These are phyloP conservation scores for Etheostoma spectabile DNA, from an alignment of 2,113 vertebrate genomes.

Conservation along the genomic window DNA sequence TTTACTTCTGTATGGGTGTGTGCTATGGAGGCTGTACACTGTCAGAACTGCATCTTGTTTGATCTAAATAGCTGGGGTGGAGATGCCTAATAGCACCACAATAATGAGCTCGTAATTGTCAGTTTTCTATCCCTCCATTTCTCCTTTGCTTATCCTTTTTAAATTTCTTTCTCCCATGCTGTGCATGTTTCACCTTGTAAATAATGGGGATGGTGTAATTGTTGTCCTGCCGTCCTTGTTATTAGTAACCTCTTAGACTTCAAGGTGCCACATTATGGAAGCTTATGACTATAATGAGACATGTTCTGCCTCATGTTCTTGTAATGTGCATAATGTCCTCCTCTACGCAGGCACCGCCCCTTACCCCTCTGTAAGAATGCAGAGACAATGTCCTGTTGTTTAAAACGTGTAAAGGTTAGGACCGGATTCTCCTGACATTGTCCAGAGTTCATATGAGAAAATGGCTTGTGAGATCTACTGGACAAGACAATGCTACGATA, in stretches of 20 bases:
- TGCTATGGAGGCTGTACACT: constrained; percentile 12
- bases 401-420: too few relatives aligned
- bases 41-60: constrained; percentile 39
- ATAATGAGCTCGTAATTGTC: constrained; percentile 56
- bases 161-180: not conserved
- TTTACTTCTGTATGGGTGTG: not conserved
- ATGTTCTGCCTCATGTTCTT: too few relatives aligned
- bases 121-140: constrained; percentile 3
- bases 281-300: constrained; percentile 46
- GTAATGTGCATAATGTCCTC: too few relatives aligned
- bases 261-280: constrained; percentile 20
- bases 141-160: not conserved
- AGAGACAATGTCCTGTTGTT: too few relatives aligned
- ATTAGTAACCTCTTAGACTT: constrained; percentile 33
- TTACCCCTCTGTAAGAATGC: too few relatives aligned
- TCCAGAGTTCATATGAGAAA: too few relatives aligned
- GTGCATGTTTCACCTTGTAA: constrained; percentile 27
- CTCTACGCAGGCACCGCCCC: too few relatives aligned
- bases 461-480: too few relatives aligned
- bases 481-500: too few relatives aligned
- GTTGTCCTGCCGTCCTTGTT: constrained; percentile 42
- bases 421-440: too few relatives aligned
- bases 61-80: constrained; percentile 41
- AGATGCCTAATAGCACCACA: constrained; percentile 25
- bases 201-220: constrained; percentile 3